Evolutionary conservation across 1,140 invertebrate species (phyloP).

Genomic region (Drosophila virilis): DNA sequence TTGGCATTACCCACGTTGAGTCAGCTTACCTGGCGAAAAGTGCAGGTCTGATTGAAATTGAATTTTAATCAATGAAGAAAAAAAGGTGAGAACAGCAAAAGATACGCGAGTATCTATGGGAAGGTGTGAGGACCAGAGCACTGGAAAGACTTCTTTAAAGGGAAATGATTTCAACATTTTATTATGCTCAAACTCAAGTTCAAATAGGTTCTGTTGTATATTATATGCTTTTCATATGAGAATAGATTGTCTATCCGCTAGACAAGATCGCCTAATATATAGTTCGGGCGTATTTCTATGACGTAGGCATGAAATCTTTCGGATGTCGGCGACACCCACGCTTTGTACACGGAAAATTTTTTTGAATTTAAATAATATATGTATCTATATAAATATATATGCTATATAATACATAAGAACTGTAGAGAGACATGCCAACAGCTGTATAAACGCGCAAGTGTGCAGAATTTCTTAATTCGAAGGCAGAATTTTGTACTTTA

Average conservation of each 20-base stretch:
- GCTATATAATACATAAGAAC: not conserved
- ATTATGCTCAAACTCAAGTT: constrained; percentile 46
- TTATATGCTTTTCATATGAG: not conserved
- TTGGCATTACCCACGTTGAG: constrained; percentile 51
- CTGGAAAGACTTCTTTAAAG: not conserved
- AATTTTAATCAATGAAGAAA: constrained; percentile 43
- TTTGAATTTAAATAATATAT: constrained; percentile 16
- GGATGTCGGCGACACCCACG: constrained; percentile 43
- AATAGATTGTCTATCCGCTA: not conserved
- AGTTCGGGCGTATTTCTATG: constrained; percentile 44
- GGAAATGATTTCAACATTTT: not conserved
- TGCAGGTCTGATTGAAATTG: constrained; percentile 50
- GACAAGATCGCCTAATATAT: constrained; percentile 31
- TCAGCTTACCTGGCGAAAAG: constrained; percentile 32
- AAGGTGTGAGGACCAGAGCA: not conserved
- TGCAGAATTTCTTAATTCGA: not conserved
- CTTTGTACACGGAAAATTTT: constrained; percentile 19
- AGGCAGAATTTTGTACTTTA: not conserved
- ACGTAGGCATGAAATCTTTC: constrained; percentile 40
- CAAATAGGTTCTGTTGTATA: constrained; percentile 8
- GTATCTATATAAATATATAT: constrained; percentile 19
- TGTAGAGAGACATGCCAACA: constrained; percentile 14
- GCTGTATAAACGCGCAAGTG: constrained; percentile 26
- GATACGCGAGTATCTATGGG: not conserved
- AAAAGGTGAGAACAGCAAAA: not conserved